A percentile compares a stretch with the other conserved stretches of the same genome.
Evolutionary conservation across 2,797 vertebrate species (phyloP).

Genomic region (Trematomus bernacchii): DNA sequence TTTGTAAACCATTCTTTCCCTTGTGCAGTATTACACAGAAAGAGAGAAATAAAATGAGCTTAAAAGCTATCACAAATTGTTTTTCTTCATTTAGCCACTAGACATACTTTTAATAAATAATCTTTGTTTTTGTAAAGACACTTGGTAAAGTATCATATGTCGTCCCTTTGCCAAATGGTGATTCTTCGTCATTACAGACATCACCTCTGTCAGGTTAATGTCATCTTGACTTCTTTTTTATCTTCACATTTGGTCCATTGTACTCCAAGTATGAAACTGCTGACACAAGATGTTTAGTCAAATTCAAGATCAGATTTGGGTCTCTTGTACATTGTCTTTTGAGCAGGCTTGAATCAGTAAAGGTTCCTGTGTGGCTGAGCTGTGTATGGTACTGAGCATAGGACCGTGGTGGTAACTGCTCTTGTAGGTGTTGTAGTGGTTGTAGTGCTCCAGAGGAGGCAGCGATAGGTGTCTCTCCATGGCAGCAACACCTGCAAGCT

Average conservation of each 20-base stretch:
- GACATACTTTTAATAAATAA: slow-evolving; percentile 99
- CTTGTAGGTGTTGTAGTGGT: slow-evolving; percentile 99
- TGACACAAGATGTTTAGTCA: slow-evolving; percentile 57
- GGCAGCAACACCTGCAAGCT: slow-evolving; percentile 94
- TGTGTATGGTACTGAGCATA: slow-evolving; percentile 98
- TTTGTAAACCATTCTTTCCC: slow-evolving; percentile 88
- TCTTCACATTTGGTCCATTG: slow-evolving; percentile 71
- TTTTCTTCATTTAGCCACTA: slow-evolving; percentile 98
- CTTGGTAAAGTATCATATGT: slow-evolving; percentile 97
- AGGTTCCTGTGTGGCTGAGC: slow-evolving; percentile 98
- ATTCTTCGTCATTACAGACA: slow-evolving; percentile 77
- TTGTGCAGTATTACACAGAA: slow-evolving; percentile 76
- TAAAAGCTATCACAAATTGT: slow-evolving; percentile 92
- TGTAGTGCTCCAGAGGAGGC: slow-evolving; percentile 97
- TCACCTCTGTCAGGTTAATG: slow-evolving; percentile 65
- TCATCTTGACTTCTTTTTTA: slow-evolving; percentile 67
- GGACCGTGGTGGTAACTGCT: slow-evolving; percentile 97
- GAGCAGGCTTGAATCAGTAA: slow-evolving; percentile 99
- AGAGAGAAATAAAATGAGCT: slow-evolving; percentile 83
- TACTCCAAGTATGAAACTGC: slow-evolving; percentile 71
- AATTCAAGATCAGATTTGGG: slow-evolving; percentile 92
- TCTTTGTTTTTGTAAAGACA: slow-evolving; percentile 99
- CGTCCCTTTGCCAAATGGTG: slow-evolving; percentile 93
- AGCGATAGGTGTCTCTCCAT: slow-evolving; percentile 97
- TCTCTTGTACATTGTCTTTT: slow-evolving; percentile 99